Conservation (phyloP, 23 tunicate species). For the Phallusia fumigata region DNA sequence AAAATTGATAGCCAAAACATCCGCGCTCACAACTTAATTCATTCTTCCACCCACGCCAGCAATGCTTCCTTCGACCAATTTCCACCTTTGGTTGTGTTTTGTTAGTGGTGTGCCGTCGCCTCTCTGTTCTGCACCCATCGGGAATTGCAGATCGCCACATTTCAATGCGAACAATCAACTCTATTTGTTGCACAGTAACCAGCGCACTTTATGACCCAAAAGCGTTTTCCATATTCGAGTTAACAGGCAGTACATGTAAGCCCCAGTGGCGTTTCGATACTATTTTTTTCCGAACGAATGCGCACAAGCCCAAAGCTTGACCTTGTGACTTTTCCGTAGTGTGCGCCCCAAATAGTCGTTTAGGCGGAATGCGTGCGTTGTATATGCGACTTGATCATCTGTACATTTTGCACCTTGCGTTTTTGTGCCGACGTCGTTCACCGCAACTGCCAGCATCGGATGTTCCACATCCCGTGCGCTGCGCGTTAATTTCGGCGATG, state of each 20-base stretch:
- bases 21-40: conserved; percentile 14
- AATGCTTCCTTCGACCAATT: neutral
- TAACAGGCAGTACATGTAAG: too few species aligned
- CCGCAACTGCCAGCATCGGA: conserved; percentile 1
- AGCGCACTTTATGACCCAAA: too few species aligned
- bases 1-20: conserved; percentile 13
- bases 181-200: too few species aligned
- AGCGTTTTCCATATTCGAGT: too few species aligned
- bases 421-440: neutral
- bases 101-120: neutral
- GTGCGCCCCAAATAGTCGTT: neutral
- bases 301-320: too few species aligned
- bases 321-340: too few species aligned
- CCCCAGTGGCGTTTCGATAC: too few species aligned
- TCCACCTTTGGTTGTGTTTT: neutral
- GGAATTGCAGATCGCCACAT: too few species aligned
- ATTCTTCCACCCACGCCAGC: conserved; percentile 12
- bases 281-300: too few species aligned
- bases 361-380: neutral
- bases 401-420: conserved; percentile 2
- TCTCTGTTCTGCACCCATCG: too few species aligned
- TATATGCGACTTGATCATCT: neutral
- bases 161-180: too few species aligned
- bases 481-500: neutral
- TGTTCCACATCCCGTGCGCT: conserved; percentile 3